phyloP scores from a whole-genome alignment of 2,888 invertebrate species.

The Spisula subtruncata region DNA sequence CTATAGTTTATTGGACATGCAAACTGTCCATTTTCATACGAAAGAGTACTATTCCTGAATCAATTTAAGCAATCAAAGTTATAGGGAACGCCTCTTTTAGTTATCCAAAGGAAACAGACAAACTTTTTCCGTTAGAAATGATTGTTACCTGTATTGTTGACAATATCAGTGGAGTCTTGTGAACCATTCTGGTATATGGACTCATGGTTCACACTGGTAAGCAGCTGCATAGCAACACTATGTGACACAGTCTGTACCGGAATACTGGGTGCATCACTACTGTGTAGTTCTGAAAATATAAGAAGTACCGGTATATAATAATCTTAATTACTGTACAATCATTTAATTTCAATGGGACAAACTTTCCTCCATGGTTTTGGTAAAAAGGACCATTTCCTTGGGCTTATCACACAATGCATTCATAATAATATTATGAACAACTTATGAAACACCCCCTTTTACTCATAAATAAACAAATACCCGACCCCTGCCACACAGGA shows the following conservation, averaged over 20 bases:
- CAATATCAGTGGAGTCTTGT: neutral
- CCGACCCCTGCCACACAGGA: neutral
- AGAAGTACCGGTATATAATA: neutral
- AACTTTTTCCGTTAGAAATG: too few relatives aligned
- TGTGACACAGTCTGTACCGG: conserved; percentile 62
- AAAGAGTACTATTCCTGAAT: too few relatives aligned
- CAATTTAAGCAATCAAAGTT: too few relatives aligned
- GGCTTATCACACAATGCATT: too few relatives aligned
- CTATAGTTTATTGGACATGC: too few relatives aligned
- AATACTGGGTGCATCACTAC: conserved; percentile 43
- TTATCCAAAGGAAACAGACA: too few relatives aligned
- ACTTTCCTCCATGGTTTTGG: too few relatives aligned
- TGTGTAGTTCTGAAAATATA: conserved; percentile 37
- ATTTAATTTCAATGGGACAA: neutral
- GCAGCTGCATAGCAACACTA: conserved; percentile 42
- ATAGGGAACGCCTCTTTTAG: too few relatives aligned
- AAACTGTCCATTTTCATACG: too few relatives aligned
- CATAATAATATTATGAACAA: neutral
- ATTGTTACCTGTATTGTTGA: neutral
- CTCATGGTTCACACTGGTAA: conserved; percentile 26
- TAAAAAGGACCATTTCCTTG: too few relatives aligned
- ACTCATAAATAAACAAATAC: neutral
- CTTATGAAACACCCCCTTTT: neutral
- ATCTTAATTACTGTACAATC: too few relatives aligned
- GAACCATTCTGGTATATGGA: neutral